These are phyloP conservation scores for Aphis craccivora DNA, from an alignment of 1,140 invertebrate genomes.

Conservation along the genomic window DNA sequence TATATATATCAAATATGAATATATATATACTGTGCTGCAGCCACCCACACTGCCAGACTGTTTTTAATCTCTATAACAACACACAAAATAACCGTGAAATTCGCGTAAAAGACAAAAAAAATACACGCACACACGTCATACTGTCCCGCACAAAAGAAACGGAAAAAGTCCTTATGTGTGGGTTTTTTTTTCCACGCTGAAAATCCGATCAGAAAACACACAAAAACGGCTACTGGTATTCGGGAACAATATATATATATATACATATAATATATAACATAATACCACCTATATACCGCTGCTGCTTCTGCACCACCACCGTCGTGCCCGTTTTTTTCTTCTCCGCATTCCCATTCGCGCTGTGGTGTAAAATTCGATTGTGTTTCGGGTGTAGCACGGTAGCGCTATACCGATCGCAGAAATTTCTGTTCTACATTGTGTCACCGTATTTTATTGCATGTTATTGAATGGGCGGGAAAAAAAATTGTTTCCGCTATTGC, in stretches of 20 bases:
- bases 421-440: slow-evolving; percentile 29
- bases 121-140: not conserved
- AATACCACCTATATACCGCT: not conserved
- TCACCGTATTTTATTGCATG: slow-evolving; percentile 26
- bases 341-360: not conserved
- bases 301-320: not conserved
- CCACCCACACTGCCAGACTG: slow-evolving; percentile 42
- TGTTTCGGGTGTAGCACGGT: slow-evolving; percentile 53
- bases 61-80: slow-evolving; percentile 45
- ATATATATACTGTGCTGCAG: not conserved
- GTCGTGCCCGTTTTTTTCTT: slow-evolving; percentile 6
- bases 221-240: slow-evolving; percentile 51
- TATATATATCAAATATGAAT: not conserved
- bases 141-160: slow-evolving; percentile 5
- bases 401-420: slow-evolving; percentile 35
- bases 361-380: slow-evolving; percentile 52
- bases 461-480: slow-evolving; percentile 15
- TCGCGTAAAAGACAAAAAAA: slow-evolving; percentile 40
- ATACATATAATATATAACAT: not conserved
- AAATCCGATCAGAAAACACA: not conserved
- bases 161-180: not conserved
- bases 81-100: slow-evolving; percentile 53
- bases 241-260: slow-evolving; percentile 22
- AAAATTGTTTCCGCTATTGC: slow-evolving; percentile 52
- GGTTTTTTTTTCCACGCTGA: slow-evolving; percentile 43